Evolutionary conservation across 2,888 invertebrate genomes (phyloP).

Genomic region (Hemicrepidius hirtus): DNA sequence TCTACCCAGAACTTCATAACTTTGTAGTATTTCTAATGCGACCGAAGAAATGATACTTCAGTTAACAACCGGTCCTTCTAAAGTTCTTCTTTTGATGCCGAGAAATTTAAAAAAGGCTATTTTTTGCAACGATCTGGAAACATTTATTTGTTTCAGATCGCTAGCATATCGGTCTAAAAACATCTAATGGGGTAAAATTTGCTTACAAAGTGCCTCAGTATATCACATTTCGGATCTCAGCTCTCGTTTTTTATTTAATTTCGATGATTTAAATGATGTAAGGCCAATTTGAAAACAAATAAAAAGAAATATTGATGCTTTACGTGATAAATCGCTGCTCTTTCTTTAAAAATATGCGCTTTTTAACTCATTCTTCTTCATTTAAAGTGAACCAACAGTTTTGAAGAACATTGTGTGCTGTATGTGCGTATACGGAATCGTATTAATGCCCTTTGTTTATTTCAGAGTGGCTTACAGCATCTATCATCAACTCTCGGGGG

Average conservation of each 20-base stretch:
- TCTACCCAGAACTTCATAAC: conserved; percentile 57
- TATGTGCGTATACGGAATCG: conserved; percentile 11
- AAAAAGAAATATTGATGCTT: conserved; percentile 16
- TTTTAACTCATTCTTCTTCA: conserved; percentile 44
- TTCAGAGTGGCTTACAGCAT: conserved; percentile 54
- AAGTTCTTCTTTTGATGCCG: background rate
- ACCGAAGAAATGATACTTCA: conserved; percentile 51
- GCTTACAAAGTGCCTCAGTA: conserved; percentile 35
- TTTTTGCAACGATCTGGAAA: background rate
- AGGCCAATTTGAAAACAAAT: conserved; percentile 34
- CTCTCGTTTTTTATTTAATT: conserved; percentile 37
- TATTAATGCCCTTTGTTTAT: conserved; percentile 52
- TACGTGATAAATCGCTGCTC: conserved; percentile 23
- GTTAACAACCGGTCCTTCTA: conserved; percentile 20
- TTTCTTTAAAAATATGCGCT: conserved; percentile 32
- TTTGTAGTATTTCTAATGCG: conserved; percentile 53
- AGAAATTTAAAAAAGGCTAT: background rate
- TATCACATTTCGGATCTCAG: conserved; percentile 32
- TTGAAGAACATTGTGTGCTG: conserved; percentile 20
- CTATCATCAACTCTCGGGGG: conserved; percentile 56
- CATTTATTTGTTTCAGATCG: conserved; percentile 20
- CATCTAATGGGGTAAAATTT: conserved; percentile 12
- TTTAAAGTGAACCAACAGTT: conserved; percentile 17
- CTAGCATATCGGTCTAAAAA: background rate
- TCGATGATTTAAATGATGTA: conserved; percentile 35